These are phyloP conservation scores for Zaprionus tsacasi DNA, from an alignment of 1,140 invertebrate genomes.

Conservation along the genomic window DNA sequence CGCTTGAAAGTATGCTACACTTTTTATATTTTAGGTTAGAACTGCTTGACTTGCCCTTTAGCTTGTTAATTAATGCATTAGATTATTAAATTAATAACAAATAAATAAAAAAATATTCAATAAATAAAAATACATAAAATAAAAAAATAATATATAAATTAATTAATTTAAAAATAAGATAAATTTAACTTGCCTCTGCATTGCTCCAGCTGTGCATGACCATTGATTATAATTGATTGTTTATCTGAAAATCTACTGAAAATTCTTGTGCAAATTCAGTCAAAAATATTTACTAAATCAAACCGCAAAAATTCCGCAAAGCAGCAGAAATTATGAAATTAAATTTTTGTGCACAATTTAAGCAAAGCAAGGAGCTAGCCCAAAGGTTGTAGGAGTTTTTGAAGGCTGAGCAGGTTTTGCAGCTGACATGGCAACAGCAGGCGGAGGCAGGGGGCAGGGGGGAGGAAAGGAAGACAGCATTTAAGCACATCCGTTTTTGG, in stretches of 20 bases:
- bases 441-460: too few relatives aligned
- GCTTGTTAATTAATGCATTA: too few relatives aligned
- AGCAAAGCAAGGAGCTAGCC: neutral
- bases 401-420: slow-evolving; percentile 35
- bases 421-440: neutral
- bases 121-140: too few relatives aligned
- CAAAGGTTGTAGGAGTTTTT: neutral
- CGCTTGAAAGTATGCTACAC: neutral
- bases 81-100: too few relatives aligned
- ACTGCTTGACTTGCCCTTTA: too few relatives aligned
- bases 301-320: neutral
- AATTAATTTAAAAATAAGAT: too few relatives aligned
- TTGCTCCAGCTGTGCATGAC: neutral
- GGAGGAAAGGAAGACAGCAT: slow-evolving; percentile 2
- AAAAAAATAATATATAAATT: too few relatives aligned
- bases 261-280: neutral
- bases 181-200: too few relatives aligned
- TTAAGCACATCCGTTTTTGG: slow-evolving; percentile 20
- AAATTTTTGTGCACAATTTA: neutral
- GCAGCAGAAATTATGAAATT: neutral
- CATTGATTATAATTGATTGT: too few relatives aligned
- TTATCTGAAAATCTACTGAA: too few relatives aligned
- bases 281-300: neutral
- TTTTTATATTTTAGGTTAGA: too few relatives aligned
- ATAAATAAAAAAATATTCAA: too few relatives aligned